Base-by-base conservation (phyloP, 2,113 vertebrate species). In the Cavia aperea region DNA sequence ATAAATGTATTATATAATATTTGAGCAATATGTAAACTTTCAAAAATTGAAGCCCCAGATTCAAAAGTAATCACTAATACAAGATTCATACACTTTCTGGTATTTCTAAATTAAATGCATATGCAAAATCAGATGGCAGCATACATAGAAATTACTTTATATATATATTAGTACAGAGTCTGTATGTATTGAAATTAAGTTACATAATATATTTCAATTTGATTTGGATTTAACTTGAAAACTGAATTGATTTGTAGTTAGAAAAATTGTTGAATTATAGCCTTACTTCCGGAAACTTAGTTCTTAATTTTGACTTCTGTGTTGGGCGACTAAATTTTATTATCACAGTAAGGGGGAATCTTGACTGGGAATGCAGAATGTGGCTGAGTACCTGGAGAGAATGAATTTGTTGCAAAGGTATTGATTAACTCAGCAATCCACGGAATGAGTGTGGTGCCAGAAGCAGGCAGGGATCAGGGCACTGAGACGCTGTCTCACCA, bases 191-290 rank as follows among this genome's bases (percentile, higher is more conserved):
- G 4, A 66, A 86, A 83, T 60, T 78, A 86, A 86, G 39, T 90
- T 91, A 24, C 18, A 19, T 58, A 92, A 60, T 90, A 14, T 66
- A 62, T 66, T 46, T 79, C 46, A 91, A 89, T 29, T 62, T 90
- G 60, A 89, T 68, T 89, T 90, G 4, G 66, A 81, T 89, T 89
- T 86, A 82, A 70, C 23, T 89, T 93, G 46, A 46, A 92, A 83
- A 82, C 33, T 36, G 63, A 90, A 73, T 4, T 66, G 54, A 49
- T 84, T 77, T 46, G 54, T 93, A 91, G 36, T 29, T 60, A 29
- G 77, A 92, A 24, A 33, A 85, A 43, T 46, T 49, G 4, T 60
- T 90, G 39, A 87, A 60, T 75, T 93, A 21, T 51, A 62, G 8
- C 12, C 54, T 66, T 81, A 14, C 36, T 68, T 81, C 31, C 81